Evolutionary conservation across 2,888 invertebrate species (phyloP).

Genomic region (Plemyria rubiginata): DNA sequence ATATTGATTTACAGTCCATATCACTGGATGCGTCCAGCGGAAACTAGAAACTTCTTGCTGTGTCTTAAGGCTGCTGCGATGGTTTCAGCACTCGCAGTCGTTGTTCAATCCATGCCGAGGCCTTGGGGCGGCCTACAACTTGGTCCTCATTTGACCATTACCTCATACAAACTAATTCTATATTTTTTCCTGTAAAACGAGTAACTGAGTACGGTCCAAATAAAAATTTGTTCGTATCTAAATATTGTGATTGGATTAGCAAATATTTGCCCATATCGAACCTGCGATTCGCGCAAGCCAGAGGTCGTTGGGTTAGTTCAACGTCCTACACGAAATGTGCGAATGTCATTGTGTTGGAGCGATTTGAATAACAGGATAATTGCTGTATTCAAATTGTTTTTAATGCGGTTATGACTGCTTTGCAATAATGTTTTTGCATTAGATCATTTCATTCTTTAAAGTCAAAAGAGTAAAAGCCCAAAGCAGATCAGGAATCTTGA

Average conservation of each 20-base stretch:
- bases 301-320: conserved; percentile 52
- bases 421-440: conserved; percentile 15
- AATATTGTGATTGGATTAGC: conserved; percentile 25
- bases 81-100: no score
- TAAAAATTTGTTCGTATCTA: conserved; percentile 11
- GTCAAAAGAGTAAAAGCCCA: no score
- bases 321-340: conserved; percentile 63
- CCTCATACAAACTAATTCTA: no score
- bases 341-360: conserved; percentile 60
- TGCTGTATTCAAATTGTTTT: conserved; percentile 26
- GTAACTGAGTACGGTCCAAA: neutral
- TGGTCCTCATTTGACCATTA: no score
- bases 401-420: conserved; percentile 21
- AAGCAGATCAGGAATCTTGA: no score
- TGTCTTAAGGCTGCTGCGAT: no score
- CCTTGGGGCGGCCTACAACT: no score
- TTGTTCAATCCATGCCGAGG: no score
- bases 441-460: neutral
- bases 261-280: conserved; percentile 24
- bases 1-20: no score
- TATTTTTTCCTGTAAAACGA: no score
- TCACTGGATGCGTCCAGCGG: no score
- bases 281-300: conserved; percentile 7
- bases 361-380: conserved; percentile 58
- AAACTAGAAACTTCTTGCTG: no score